Conservation (phyloP, 1,140 invertebrate genomes). For the Dysdera silvatica region DNA sequence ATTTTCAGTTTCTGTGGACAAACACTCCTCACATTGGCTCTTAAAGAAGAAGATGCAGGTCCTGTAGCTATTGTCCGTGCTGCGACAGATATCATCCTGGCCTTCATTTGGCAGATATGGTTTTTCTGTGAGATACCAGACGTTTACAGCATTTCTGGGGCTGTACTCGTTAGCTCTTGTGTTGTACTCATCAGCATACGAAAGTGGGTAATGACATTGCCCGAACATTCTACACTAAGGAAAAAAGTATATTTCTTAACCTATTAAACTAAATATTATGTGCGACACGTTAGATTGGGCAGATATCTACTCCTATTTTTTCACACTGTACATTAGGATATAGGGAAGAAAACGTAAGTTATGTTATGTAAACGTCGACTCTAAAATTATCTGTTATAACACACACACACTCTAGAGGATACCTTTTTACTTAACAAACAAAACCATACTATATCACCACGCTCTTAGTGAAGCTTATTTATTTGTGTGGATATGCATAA, state of each 20-base stretch:
- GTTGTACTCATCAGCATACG: constrained; percentile 70
- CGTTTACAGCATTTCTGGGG: constrained; percentile 66
- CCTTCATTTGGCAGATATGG: constrained; percentile 70
- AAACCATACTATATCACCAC: too few relatives aligned
- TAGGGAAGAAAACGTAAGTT: too few relatives aligned
- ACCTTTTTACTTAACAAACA: too few relatives aligned
- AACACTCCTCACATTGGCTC: constrained; percentile 71
- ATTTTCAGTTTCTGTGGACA: constrained; percentile 80
- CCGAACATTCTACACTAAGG: constrained; percentile 26
- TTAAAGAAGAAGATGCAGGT: constrained; percentile 79
- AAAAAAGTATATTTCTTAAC: constrained; percentile 27
- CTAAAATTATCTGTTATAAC: too few relatives aligned
- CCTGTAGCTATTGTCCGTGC: constrained; percentile 72
- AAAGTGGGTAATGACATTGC: constrained; percentile 65
- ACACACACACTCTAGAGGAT: too few relatives aligned
- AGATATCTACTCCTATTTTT: too few relatives aligned
- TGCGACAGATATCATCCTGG: constrained; percentile 80
- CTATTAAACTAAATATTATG: constrained; percentile 9
- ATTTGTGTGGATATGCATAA: too few relatives aligned
- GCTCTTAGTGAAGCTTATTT: too few relatives aligned
- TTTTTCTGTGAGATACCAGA: constrained; percentile 68
- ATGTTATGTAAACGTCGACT: too few relatives aligned
- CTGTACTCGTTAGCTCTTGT: constrained; percentile 69
- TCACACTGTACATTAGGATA: too few relatives aligned
- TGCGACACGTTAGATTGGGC: too few relatives aligned